A percentile compares a stretch with the other conserved stretches of the same genome.
phyloP scores from a whole-genome alignment of 2,888 invertebrate genomes.

The Sphaerophoria taeniata region DNA sequence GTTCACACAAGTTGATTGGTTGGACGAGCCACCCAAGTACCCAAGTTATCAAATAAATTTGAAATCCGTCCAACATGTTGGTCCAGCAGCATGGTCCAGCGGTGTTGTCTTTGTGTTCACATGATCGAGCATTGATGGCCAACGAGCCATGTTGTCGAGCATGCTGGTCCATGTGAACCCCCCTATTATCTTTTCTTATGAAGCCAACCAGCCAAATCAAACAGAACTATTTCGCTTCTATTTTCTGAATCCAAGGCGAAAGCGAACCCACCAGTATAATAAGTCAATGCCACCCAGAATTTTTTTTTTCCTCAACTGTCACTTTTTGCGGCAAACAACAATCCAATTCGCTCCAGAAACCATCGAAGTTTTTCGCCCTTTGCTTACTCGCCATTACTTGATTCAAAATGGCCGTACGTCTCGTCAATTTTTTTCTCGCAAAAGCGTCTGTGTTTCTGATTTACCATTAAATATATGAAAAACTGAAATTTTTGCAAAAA shows the following conservation, averaged over 20 bases:
- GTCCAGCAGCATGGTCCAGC: too few relatives aligned
- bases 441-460: conserved; percentile 70
- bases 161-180: too few relatives aligned
- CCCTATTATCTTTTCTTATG: too few relatives aligned
- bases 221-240: conserved; percentile 1
- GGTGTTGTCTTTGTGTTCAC: too few relatives aligned
- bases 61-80: too few relatives aligned
- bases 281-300: background rate
- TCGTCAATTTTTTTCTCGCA: conserved; percentile 67
- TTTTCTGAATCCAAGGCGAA: background rate
- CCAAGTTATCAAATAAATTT: too few relatives aligned
- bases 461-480: conserved; percentile 45
- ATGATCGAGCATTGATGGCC: too few relatives aligned
- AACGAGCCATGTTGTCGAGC: too few relatives aligned
- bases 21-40: too few relatives aligned
- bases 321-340: conserved; percentile 63
- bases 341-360: conserved; percentile 60
- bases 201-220: conserved; percentile 1
- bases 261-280: conserved; percentile 3
- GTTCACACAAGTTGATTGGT: too few relatives aligned
- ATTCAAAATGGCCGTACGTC: conserved; percentile 73
- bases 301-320: conserved; percentile 44
- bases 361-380: conserved; percentile 66
- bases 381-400: conserved; percentile 47
- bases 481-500: conserved; percentile 50